Evolutionary conservation across 1,140 invertebrate species (phyloP).

Genomic region (Pseudomyrmex flavicornis): DNA sequence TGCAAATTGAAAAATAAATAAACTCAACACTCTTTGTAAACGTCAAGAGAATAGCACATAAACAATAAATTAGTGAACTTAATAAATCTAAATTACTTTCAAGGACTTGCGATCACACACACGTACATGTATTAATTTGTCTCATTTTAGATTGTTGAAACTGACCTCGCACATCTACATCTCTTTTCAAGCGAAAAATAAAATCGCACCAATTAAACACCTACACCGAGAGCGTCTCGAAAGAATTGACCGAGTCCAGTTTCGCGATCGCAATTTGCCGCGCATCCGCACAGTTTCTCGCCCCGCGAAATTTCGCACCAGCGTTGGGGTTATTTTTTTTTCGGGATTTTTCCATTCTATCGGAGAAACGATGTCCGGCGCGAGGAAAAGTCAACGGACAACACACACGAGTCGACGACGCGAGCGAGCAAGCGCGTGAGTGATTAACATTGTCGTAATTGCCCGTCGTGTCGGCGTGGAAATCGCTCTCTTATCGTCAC

Average conservation of each 20-base stretch:
- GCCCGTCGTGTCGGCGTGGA: conserved; percentile 42
- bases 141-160: not conserved
- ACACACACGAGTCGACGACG: conserved; percentile 27
- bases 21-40: too few species aligned
- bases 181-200: not conserved
- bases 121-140: too few species aligned
- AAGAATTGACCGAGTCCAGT: conserved; percentile 5
- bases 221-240: not conserved
- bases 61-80: too few species aligned
- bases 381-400: conserved; percentile 30
- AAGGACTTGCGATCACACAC: too few species aligned
- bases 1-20: too few species aligned
- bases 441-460: conserved; percentile 58
- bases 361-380: too few species aligned
- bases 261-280: not conserved
- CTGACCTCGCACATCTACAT: not conserved
- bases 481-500: conserved; percentile 62
- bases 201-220: not conserved
- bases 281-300: too few species aligned
- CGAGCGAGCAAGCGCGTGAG: not conserved
- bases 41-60: too few species aligned
- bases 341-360: not conserved
- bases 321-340: not conserved
- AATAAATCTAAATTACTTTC: too few species aligned
- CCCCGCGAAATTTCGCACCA: not conserved